Evolutionary conservation across 1,140 invertebrate species (phyloP), one percentile per base, ranked within the genome.

Genomic region (Drosophila repleta): DNA sequence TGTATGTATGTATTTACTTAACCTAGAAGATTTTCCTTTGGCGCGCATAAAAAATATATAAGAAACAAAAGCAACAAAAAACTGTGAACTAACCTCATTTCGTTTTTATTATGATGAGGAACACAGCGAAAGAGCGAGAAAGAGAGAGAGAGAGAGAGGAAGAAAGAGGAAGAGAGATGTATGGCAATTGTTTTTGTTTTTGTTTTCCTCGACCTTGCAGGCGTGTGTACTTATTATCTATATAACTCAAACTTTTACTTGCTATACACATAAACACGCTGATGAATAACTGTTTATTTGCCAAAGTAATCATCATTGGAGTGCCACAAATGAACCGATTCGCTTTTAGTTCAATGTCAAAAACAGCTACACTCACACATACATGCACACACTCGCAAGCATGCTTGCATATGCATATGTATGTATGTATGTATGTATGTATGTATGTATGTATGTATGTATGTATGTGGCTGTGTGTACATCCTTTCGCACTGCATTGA

Each of bases 331-430:
- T 67, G 69, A 57, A 56, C 24, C 66, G 45, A 66, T 72, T 72
- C 63, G 53, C 55, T 39, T 48, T 39, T 53, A 58, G 53, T 72
- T 72, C 69, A 72, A 72, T 72, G 69, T 72, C 69, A 65, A 52
- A 71, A 7, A 53, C 32, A 48, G 5, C 13, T 17, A 51, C 11
- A 49, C 52, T 48, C 6, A 48, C 15, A 32, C 10, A 37, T 3
- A 56, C 17, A 35, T 1, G 43, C 3, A 48, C 7, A 17, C 10
- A 26, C 7, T 17, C 7, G 21, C 35, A 32, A 15, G n/a, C n/a
- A n/a, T n/a, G n/a, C n/a, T n/a, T n/a, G n/a, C n/a, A n/a, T n/a
- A n/a, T n/a, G n/a, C n/a, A n/a, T n/a, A n/a, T n/a, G n/a, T n/a
- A n/a, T n/a, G n/a, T n/a, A n/a, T n/a, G n/a, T n/a, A n/a, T n/a